Base-by-base conservation (phyloP, 1,140 invertebrate species). In the Zaprionus taronus region DNA sequence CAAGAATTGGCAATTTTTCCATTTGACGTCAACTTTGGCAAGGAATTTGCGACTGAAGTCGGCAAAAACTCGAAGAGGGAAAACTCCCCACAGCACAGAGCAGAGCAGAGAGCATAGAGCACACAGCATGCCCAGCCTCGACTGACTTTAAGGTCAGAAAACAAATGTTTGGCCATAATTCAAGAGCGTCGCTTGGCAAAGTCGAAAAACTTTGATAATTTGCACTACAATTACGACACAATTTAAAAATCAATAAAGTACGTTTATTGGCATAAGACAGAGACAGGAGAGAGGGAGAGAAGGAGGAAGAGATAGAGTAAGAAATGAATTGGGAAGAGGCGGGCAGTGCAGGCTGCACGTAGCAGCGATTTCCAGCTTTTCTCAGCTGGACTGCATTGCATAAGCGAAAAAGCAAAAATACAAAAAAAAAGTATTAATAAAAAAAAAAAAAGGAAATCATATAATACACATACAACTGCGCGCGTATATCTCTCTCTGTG, bases 201-300 rank as follows among this genome's bases (percentile, higher is more conserved):
- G 5, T 24, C 14, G n/a, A 24, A 11, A 80, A 87, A 87, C 83
- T 87, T 89, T 87, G 75, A 86, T 83, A 78, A 87, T 87, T 87
- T 87, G 73, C 84, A 87, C 83, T 83, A 83, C 83, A 87, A 87
- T 87, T 87, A 86, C 80, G 67, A 65, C 24, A 47, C 57, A 62
- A 68, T 64, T 87, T 76, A 31, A 62, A 70, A 87, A 81, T 87
- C 84, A 87, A 89, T 87, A 82, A 81, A 83, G 74, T 81, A 72
- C 81, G 79, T 76, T 79, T 76, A 87, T 89, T 89, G 78, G 78
- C 68, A 49, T 31, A 24, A 44, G 12, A 17, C 38, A 47, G 38
- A n/a, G 51, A 20, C 11, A 34, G 12, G 9, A 28, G 3, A 4
- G 5, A 28, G 44, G 6, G 3, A 28, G 44, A 7, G 3, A 20